Conservation (phyloP, 2,113 vertebrate species). For the Trematomus loennbergii region DNA sequence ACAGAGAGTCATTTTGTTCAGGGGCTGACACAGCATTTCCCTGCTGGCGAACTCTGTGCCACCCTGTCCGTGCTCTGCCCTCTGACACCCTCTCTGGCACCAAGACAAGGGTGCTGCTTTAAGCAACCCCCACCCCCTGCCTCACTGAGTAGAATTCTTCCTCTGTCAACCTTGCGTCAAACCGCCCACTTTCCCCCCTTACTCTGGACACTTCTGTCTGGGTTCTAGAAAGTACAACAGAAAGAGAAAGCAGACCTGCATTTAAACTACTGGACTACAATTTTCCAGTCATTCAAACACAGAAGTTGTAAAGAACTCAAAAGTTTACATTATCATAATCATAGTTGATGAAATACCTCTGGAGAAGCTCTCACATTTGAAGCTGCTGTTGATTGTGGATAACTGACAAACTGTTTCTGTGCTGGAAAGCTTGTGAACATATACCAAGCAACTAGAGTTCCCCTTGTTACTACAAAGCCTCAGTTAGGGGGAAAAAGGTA, state of each 20-base stretch:
- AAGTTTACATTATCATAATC: not conserved
- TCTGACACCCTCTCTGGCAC: slow-evolving; percentile 43
- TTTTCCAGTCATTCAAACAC: not conserved
- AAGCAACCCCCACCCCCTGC: not conserved
- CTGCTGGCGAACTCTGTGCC: slow-evolving; percentile 69
- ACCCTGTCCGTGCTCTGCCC: slow-evolving; percentile 54
- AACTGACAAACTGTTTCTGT: not conserved
- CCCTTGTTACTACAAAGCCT: not conserved
- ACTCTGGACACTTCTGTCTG: not conserved
- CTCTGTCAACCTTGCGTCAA: not conserved
- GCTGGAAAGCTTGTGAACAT: not conserved
- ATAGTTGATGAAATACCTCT: not conserved
- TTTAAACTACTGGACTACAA: not conserved
- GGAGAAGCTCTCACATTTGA: not conserved
- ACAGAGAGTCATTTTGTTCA: slow-evolving; percentile 54
- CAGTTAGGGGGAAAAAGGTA: no score
- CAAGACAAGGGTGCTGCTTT: slow-evolving; percentile 49
- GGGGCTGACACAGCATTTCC: slow-evolving; percentile 58
- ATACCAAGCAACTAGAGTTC: not conserved
- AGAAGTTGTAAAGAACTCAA: not conserved
- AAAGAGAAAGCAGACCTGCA: slow-evolving; percentile 2
- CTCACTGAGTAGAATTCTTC: not conserved
- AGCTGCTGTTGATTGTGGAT: not conserved
- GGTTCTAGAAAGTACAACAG: not conserved
- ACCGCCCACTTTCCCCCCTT: slow-evolving; percentile 20